Evolutionary conservation across 2,888 invertebrate species (phyloP), one percentile per base, ranked within the genome.

Genomic region (Pilophorus perplexus): DNA sequence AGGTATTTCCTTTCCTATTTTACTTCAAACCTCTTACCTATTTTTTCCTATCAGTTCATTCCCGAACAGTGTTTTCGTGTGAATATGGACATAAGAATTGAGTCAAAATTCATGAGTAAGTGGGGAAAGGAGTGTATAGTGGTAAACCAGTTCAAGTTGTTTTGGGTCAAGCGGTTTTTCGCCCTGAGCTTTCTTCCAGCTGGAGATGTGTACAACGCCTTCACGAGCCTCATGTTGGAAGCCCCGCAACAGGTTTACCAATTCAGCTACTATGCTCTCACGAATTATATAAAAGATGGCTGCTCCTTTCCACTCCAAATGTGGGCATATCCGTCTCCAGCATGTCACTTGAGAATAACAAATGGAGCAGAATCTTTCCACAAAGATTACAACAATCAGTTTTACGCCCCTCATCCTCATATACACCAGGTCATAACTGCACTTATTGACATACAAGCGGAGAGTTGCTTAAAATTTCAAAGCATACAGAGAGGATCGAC

Each of bases 81-180:
- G 18, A 44, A 44, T 44, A 44, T 44, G 44, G 44, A 44, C 44
- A 44, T 16, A 44, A 5, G 3, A 16, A 44, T 44, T 44, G 6
- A 44, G 44, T 44, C 44, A 16, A 44, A 44, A 44, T 44, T 44
- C 44, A 18, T 44, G 14, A 44, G 44, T 16, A 44, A 44, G 44
- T 5, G 44, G 18, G 44, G 44, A 44, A 40, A 40, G 5, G 40
- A 44, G 44, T 44, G 44, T 44, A 44, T 44, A 44, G 44, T 44
- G 44, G 44, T 44, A 16, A 44, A 44, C 18, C 44, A 16, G 44
- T 44, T 44, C 44, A 44, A 44, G 44, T 44, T 44, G 44, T n/a
- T n/a, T n/a, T 33, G 33, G 33, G 33, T 33, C 33, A 33, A 33
- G 33, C 33, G 33, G 33, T 33, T 33, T 33, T 33, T 33, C 33